phyloP scores from a whole-genome alignment of 2,113 vertebrate genomes.

The Rhodinocichla rosea region DNA sequence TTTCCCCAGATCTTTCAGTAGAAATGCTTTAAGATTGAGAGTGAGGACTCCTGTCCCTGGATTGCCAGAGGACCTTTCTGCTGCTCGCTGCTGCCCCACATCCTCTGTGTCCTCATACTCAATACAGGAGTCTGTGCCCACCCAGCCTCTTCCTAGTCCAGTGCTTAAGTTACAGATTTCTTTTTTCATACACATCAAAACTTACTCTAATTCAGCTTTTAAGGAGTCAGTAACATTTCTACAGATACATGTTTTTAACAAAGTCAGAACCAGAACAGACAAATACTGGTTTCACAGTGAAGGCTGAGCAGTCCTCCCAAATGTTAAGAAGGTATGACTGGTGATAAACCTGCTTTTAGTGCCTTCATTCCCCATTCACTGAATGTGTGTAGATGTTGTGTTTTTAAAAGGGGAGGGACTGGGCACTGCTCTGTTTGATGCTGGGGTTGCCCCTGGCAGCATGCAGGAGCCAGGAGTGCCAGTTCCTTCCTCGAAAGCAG shows the following conservation, averaged over 20 bases:
- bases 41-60: background rate
- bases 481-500: background rate
- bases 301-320: background rate
- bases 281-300: background rate
- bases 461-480: accelerated
- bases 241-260: background rate
- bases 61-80: background rate
- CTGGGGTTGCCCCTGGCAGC: background rate
- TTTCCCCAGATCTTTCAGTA: background rate
- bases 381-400: background rate
- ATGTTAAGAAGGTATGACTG: background rate
- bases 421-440: background rate
- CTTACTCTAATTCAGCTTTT: background rate
- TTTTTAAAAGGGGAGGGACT: background rate
- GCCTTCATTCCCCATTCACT: background rate
- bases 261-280: background rate
- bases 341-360: background rate
- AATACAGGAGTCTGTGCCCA: background rate
- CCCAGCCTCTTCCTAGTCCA: background rate
- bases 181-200: background rate
- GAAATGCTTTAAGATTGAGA: background rate
- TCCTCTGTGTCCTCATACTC: background rate
- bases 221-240: background rate
- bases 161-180: background rate
- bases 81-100: background rate